A percentile compares a stretch with the other conserved stretches of the same genome.
phyloP scores from a whole-genome alignment of 2,888 invertebrate species.

The Carcina quercana region DNA sequence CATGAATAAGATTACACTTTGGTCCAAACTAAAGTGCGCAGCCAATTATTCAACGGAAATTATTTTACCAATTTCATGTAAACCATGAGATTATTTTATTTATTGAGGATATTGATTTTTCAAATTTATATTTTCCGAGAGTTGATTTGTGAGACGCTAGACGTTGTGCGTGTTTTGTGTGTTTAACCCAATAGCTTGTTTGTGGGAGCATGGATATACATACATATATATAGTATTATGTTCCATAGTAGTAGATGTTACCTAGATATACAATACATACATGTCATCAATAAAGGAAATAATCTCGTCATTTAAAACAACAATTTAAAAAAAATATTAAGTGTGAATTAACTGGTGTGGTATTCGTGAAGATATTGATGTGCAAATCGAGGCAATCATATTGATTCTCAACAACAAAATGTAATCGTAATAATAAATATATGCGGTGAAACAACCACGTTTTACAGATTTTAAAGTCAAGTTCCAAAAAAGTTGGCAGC shows the following conservation, averaged over 20 bases:
- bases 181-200: slow-evolving; percentile 52
- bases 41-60: too few relatives aligned
- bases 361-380: too few relatives aligned
- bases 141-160: slow-evolving; percentile 22
- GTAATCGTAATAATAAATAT: too few relatives aligned
- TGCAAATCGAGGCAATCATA: too few relatives aligned
- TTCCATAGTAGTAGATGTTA: slow-evolving; percentile 20
- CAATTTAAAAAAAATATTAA: slow-evolving; percentile 23
- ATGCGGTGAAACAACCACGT: too few relatives aligned
- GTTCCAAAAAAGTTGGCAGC: too few relatives aligned
- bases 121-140: slow-evolving; percentile 8
- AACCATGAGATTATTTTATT: slow-evolving; percentile 64
- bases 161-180: slow-evolving; percentile 47
- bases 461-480: too few relatives aligned
- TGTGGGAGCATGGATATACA: slow-evolving; percentile 48
- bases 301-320: slow-evolving; percentile 46
- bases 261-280: slow-evolving; percentile 21
- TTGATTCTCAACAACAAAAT: too few relatives aligned
- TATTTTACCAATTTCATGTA: slow-evolving; percentile 37
- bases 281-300: slow-evolving; percentile 49
- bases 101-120: slow-evolving; percentile 32
- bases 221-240: slow-evolving; percentile 18
- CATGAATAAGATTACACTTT: too few relatives aligned
- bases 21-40: too few relatives aligned
- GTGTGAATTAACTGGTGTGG: too few relatives aligned